Base-by-base conservation (phyloP, 2,888 invertebrate species). In the Dichetophora obliterata region DNA sequence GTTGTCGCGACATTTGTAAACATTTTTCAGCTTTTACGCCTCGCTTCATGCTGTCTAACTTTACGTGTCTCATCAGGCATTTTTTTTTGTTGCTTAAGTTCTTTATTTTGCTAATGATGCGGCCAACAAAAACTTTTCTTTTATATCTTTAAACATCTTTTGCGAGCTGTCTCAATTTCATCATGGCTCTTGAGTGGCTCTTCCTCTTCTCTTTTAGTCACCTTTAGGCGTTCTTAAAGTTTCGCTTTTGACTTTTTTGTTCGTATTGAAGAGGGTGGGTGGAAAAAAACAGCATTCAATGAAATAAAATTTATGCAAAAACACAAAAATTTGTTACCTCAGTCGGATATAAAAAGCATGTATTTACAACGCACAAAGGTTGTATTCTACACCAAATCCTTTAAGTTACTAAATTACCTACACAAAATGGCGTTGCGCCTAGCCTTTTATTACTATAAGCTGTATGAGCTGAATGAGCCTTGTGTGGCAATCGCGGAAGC, bases 371-470 rank as follows among this genome's bases (percentile, higher is more conserved):
- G 59, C 24, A 43, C 22, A 14, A 37, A 43, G 19, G 37, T 31
- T 59, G 59, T 19, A n/a, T 22, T 9, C 66, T 37, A 5, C 43
- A 11, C 5, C 37, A 66, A 19, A 34, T 14, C 43, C n/a, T 66
- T 66, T 27, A 37, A 70, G 69, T 70, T 70, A 70, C 69, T 50
- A 31, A 52, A 70, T 70, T 52, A 70, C 69, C 52, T 70, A 59
- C n/a, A 34, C 52, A 54, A 70, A 70, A 70, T 52, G 69, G 70
- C 31, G 63, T 63, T n/a, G 11, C 43, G 43, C 14, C 14, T 43
- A 14, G 6, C 43, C 43, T 43, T 43, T 43, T 43, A 43, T 43
- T 43, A 43, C 43, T 43, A 11, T 59, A 59, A 59, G 27, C 24
- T 24, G 22, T 9, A 59, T 59, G 59, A 27, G 27, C 22, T 59